These are phyloP conservation scores for Drosophila macrothrix DNA, from an alignment of 2,888 invertebrate species.

Conservation along the genomic window DNA sequence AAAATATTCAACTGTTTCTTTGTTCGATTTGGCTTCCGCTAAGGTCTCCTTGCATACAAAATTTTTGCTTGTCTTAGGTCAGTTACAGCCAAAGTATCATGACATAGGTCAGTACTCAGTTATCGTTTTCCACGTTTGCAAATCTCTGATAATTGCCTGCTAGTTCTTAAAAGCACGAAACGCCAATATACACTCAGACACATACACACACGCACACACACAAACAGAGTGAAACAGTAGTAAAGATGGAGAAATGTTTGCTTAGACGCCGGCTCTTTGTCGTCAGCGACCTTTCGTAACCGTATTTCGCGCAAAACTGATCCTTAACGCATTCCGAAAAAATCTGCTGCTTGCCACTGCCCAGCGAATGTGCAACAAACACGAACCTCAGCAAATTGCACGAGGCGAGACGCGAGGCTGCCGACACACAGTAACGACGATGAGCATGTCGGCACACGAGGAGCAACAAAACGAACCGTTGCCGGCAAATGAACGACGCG, in stretches of 20 bases:
- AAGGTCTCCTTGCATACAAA: slow-evolving; percentile 13
- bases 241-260: slow-evolving; percentile 58
- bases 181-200: slow-evolving; percentile 21
- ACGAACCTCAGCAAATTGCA: slow-evolving; percentile 75
- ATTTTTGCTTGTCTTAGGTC: slow-evolving; percentile 53
- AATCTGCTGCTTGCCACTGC: slow-evolving; percentile 69
- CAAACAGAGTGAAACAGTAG: slow-evolving; percentile 27
- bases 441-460: slow-evolving; percentile 48
- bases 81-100: slow-evolving; percentile 47
- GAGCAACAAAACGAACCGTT: slow-evolving; percentile 48
- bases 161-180: slow-evolving; percentile 37
- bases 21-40: slow-evolving; percentile 26
- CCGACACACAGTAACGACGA: slow-evolving; percentile 50
- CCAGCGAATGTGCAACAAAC: slow-evolving; percentile 78
- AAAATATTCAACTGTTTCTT: slow-evolving; percentile 39
- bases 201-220: slow-evolving; percentile 13
- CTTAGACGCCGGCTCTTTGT: slow-evolving; percentile 68
- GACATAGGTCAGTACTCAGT: slow-evolving; percentile 64
- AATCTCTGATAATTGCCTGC: slow-evolving; percentile 6
- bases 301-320: slow-evolving; percentile 85
- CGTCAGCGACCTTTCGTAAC: slow-evolving; percentile 83
- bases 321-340: slow-evolving; percentile 84
- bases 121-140: slow-evolving; percentile 13
- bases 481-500: slow-evolving; percentile 66
- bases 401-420: slow-evolving; percentile 55